Evolutionary conservation across 2,113 vertebrate species (phyloP).

Genomic region (Sphyrna mokarran): DNA sequence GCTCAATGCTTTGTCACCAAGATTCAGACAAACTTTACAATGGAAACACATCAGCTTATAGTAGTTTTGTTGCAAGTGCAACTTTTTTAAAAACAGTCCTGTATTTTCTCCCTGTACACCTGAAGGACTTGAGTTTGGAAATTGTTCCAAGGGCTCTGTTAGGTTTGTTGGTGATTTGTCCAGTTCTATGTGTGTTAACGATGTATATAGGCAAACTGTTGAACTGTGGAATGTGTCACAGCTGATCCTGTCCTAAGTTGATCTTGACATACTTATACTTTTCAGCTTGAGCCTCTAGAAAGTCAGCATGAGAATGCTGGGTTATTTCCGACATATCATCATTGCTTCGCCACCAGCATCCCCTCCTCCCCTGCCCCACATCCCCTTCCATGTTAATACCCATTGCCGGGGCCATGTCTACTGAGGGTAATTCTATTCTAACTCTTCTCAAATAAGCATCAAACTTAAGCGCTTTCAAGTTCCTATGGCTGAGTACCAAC

Average conservation of each 20-base stretch:
- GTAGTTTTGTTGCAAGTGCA: neutral
- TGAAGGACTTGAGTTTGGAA: neutral
- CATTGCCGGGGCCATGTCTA: neutral
- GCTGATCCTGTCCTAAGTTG: neutral
- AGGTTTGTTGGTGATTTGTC: neutral
- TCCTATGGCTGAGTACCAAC: neutral
- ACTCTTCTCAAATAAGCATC: neutral
- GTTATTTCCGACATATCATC: neutral
- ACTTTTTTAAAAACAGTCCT: neutral
- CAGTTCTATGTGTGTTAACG: neutral
- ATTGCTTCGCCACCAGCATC: no score
- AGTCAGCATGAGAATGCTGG: neutral
- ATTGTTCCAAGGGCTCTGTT: neutral
- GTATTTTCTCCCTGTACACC: neutral
- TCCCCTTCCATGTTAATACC: neutral
- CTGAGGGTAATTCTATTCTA: neutral
- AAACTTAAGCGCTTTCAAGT: neutral
- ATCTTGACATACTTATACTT: neutral
- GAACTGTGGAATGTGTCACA: neutral
- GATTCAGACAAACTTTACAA: neutral
- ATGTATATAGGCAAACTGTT: neutral
- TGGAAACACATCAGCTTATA: neutral
- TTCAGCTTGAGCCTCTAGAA: neutral
- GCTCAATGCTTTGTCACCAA: constrained; percentile 10
- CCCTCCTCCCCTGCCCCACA: no score